These are phyloP conservation scores for Eremobia ochroleuca DNA, from an alignment of 2,888 invertebrate genomes.

Conservation along the genomic window DNA sequence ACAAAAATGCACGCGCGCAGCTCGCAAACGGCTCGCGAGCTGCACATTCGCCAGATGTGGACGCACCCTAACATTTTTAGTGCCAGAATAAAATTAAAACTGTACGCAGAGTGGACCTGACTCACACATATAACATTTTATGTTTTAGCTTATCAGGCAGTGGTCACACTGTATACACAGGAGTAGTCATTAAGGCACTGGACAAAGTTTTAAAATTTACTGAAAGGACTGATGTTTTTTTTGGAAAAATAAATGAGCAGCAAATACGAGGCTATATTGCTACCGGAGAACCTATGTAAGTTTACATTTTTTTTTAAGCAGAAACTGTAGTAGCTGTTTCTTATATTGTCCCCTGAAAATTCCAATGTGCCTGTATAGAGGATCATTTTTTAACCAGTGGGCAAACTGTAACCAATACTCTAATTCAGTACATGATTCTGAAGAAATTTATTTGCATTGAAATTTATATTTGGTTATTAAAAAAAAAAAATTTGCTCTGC, in stretches of 20 bases:
- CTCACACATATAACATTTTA: neutral
- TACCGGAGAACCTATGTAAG: constrained; percentile 97
- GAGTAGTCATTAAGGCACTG: constrained; percentile 94
- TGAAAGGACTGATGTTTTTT: constrained; percentile 95
- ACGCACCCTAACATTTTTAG: constrained; percentile 1
- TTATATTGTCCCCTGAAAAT: no score
- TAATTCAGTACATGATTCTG: no score
- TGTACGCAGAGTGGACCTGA: neutral
- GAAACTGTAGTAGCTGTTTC: neutral
- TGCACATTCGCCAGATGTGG: no score
- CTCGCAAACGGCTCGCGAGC: no score
- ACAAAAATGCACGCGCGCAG: no score
- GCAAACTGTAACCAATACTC: no score
- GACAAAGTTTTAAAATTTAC: constrained; percentile 93
- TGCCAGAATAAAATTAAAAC: neutral
- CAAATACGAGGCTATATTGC: constrained; percentile 96
- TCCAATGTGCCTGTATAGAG: no score
- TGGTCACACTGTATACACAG: constrained; percentile 96
- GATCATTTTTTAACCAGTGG: no score
- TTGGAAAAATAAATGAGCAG: constrained; percentile 93
- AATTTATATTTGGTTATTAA: no score
- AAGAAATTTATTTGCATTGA: no score
- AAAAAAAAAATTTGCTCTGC: no score
- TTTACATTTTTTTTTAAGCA: neutral
- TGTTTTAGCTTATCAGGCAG: constrained; percentile 93